Percentiles rank a stretch among this genome's conserved stretches.
Conservation (phyloP, 1,140 invertebrate species). For the Drosophila ironensis region DNA sequence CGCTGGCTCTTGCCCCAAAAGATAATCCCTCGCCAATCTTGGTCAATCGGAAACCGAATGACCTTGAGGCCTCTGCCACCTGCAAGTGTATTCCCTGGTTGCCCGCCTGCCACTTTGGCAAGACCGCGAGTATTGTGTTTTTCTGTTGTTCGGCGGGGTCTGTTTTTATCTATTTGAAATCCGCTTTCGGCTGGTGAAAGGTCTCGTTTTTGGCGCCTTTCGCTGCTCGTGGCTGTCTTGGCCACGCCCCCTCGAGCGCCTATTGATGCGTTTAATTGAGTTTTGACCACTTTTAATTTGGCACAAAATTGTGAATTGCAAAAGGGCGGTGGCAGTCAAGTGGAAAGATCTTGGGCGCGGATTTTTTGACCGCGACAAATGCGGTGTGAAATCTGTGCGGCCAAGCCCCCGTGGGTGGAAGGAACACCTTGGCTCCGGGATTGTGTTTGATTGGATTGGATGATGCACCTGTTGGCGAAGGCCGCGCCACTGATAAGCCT, state of each 20-base stretch:
- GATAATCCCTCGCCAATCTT: too few species aligned
- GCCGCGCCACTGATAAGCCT: conserved; percentile 48
- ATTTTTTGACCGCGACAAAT: conserved; percentile 13
- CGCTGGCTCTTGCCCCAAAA: too few species aligned
- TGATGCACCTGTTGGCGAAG: conserved; percentile 30
- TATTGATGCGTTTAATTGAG: conserved; percentile 72
- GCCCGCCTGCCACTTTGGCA: too few species aligned
- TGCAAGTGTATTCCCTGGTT: conserved; percentile 16
- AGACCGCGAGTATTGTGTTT: too few species aligned
- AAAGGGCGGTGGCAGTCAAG: background rate
- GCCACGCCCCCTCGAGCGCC: conserved; percentile 50
- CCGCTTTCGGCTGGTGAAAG: conserved; percentile 43
- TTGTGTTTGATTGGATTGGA: background rate
- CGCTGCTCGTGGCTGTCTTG: conserved; percentile 7
- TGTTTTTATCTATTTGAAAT: conserved; percentile 1
- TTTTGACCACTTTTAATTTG: conserved; percentile 31
- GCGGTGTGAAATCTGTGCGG: conserved; percentile 19
- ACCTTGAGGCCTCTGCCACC: conserved; percentile 6
- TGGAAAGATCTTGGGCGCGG: conserved; percentile 2
- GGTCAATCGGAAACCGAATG: too few species aligned
- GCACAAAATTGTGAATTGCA: conserved; percentile 8
- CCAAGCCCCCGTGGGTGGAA: conserved; percentile 25
- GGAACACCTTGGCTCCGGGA: too few species aligned
- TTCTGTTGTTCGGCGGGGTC: too few species aligned
- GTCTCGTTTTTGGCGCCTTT: conserved; percentile 49